These are phyloP conservation scores for Staurois parvus DNA, from an alignment of 2,797 vertebrate species.

Conservation along the genomic window DNA sequence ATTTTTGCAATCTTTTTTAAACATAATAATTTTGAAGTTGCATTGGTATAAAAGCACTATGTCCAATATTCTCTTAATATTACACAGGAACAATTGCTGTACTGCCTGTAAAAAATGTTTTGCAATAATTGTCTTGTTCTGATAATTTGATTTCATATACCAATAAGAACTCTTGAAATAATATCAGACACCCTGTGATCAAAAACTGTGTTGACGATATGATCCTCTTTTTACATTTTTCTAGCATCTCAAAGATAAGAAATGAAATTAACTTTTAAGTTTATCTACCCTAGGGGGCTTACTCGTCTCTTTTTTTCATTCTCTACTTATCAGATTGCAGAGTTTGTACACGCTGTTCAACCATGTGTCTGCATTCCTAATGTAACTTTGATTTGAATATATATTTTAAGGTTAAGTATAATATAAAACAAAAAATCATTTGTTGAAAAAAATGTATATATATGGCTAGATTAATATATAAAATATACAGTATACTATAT, in stretches of 20 bases:
- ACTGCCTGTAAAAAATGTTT: slow-evolving; percentile 32
- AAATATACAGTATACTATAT: no score
- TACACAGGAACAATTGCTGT: slow-evolving; percentile 22
- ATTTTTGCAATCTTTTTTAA: no score
- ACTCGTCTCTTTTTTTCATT: slow-evolving; percentile 57
- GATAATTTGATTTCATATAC: slow-evolving; percentile 59
- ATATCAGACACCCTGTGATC: slow-evolving; percentile 53
- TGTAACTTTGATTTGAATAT: slow-evolving; percentile 47
- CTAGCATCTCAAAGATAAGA: slow-evolving; percentile 58
- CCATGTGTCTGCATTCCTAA: slow-evolving; percentile 52
- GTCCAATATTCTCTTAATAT: not conserved
- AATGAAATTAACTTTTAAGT: slow-evolving; percentile 63
- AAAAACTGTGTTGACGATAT: slow-evolving; percentile 58
- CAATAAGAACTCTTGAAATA: slow-evolving; percentile 58
- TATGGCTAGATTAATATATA: no score
- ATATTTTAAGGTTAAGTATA: slow-evolving; percentile 13
- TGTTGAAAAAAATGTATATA: no score
- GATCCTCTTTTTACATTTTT: slow-evolving; percentile 58
- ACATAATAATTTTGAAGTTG: no score
- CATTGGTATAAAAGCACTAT: no score
- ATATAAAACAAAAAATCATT: not conserved
- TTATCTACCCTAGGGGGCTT: slow-evolving; percentile 60
- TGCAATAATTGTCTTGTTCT: slow-evolving; percentile 54
- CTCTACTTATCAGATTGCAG: slow-evolving; percentile 57
- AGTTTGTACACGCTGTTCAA: slow-evolving; percentile 50